These are phyloP conservation scores for Watsonalla cultraria DNA, from an alignment of 2,888 invertebrate species.

Conservation along the genomic window DNA sequence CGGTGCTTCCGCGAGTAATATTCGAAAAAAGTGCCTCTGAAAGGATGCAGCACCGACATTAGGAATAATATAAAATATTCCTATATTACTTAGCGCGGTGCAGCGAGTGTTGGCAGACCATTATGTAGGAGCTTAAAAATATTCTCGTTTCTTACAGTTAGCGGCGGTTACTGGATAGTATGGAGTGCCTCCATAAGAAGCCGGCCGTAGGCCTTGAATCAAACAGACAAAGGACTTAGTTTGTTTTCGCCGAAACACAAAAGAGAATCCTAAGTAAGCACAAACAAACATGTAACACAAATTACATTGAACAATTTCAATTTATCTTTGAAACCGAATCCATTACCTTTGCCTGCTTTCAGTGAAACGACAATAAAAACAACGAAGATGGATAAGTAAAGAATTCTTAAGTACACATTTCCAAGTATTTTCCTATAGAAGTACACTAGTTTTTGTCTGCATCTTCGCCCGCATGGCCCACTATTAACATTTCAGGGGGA, in stretches of 20 bases:
- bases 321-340: conserved; percentile 42
- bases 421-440: background rate
- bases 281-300: conserved; percentile 53
- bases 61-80: conserved; percentile 50
- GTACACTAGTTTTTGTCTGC: background rate
- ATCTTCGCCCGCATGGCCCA: too few relatives aligned
- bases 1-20: conserved; percentile 51
- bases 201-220: conserved; percentile 50
- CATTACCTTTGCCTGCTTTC: conserved; percentile 30
- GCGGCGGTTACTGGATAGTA: conserved; percentile 16
- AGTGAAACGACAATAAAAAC: conserved; percentile 21
- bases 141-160: conserved; percentile 1
- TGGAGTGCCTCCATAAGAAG: conserved; percentile 52
- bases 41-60: conserved; percentile 41
- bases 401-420: background rate
- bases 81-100: conserved; percentile 15
- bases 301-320: conserved; percentile 48
- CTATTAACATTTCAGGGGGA: too few relatives aligned
- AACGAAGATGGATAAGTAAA: conserved; percentile 2
- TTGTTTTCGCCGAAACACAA: conserved; percentile 60
- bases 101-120: conserved; percentile 12
- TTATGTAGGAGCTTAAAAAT: conserved; percentile 18
- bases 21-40: conserved; percentile 54
- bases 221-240: conserved; percentile 58
- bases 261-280: conserved; percentile 56